phyloP scores from a whole-genome alignment of 2,113 vertebrate species.

The Albula glossodonta region DNA sequence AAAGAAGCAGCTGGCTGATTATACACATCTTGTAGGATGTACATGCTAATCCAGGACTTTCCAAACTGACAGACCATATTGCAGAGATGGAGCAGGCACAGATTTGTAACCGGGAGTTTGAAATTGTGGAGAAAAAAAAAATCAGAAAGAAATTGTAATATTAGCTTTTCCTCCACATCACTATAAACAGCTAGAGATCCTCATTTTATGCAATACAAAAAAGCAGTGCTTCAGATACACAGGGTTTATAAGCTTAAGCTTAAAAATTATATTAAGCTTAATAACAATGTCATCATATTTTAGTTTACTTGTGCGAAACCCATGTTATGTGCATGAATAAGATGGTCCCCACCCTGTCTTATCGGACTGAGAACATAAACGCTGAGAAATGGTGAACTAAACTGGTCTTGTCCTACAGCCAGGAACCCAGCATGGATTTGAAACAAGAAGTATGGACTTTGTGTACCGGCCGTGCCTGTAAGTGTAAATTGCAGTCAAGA shows the following conservation, averaged over 20 bases:
- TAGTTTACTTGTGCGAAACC: conserved; percentile 32
- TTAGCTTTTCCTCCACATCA: not conserved
- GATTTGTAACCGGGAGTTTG: too few relatives aligned
- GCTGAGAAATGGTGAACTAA: conserved; percentile 33
- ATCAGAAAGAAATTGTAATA: too few relatives aligned
- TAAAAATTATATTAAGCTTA: too few relatives aligned
- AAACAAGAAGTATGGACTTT: conserved; percentile 9
- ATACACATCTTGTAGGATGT: too few relatives aligned
- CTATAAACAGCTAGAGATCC: conserved; percentile 7
- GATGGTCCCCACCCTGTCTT: conserved; percentile 17
- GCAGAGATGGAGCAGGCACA: too few relatives aligned
- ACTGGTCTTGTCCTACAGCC: conserved; percentile 16
- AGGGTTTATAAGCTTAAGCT: too few relatives aligned
- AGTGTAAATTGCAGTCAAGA: conserved; percentile 31
- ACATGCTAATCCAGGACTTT: too few relatives aligned
- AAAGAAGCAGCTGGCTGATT: too few relatives aligned
- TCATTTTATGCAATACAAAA: conserved; percentile 21
- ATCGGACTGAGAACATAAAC: conserved; percentile 24
- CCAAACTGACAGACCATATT: too few relatives aligned
- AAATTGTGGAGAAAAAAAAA: too few relatives aligned
- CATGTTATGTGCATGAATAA: conserved; percentile 27
- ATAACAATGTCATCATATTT: conserved; percentile 28
- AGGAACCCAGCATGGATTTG: conserved; percentile 9
- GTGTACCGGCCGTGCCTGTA: conserved; percentile 24
- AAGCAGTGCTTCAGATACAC: conserved; percentile 8